phyloP scores from a whole-genome alignment of 2,113 vertebrate species.

The Fulmarus glacialis region DNA sequence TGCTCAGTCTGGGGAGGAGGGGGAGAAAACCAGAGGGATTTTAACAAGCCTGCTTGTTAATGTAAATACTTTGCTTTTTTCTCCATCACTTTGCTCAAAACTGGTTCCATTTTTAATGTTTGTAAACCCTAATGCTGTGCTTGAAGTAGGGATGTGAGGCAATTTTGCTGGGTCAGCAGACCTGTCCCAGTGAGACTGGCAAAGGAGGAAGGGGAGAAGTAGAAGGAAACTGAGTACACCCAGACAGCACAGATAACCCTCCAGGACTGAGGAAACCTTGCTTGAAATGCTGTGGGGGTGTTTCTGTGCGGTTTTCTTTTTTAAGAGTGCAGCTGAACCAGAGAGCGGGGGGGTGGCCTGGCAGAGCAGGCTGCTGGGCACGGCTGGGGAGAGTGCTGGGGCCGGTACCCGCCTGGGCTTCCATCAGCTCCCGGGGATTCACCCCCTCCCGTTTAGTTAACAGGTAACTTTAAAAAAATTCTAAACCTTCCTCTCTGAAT shows the following conservation, averaged over 20 bases:
- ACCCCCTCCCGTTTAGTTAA: background rate
- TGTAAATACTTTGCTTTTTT: background rate
- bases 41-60: background rate
- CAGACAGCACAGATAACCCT: background rate
- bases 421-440: background rate
- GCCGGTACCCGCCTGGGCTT: rapidly evolving
- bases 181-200: background rate
- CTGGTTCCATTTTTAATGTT: background rate
- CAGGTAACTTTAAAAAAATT: background rate
- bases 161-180: constrained; percentile 25
- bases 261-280: background rate
- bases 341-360: too few relatives aligned
- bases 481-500: background rate
- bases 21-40: background rate
- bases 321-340: background rate
- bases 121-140: background rate
- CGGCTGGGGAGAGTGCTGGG: background rate
- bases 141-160: background rate
- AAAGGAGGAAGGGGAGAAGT: background rate
- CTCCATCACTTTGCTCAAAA: background rate
- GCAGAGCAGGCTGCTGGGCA: background rate
- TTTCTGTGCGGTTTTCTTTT: background rate
- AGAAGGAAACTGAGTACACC: background rate
- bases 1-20: background rate
- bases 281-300: background rate